Base-by-base conservation (phyloP, 2,113 vertebrate species). In the Anoplopoma fimbria region DNA sequence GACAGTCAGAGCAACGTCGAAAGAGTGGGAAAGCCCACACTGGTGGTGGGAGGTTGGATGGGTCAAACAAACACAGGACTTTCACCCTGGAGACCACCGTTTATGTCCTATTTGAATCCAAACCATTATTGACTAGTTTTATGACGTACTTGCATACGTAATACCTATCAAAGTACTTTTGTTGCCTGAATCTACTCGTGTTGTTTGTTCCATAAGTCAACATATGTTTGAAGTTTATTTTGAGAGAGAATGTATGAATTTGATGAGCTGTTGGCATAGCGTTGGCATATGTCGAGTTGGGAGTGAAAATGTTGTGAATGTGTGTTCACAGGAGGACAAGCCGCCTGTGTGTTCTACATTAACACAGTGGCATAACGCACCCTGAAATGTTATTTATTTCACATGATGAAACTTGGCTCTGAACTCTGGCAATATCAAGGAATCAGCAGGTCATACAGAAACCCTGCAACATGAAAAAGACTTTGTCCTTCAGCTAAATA, bases 401-500 rank as follows among this genome's bases (percentile, higher is more conserved):
- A 42, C 42, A 75, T 73, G 75, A 86, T 76, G 76, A 67, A 84
- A 87, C 60, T 23, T 49, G 36, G 25, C 49, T 36, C 57, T 49
- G 62, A 73, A 79, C 40, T 55, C 40, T 21, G n/a, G 80, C 53
- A 82, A 63, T 74, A 67, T 69, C 25, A 58, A 6, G 29, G 49
- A 64, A 69, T 64, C n/a, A 21, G 36, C n/a, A 58, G 27, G 34
- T 68, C n/a, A 21, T 9, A 10, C 29, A 76, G n/a, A 45, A 78
- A 21, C 64, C 33, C 40, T 62, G 53, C 15, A n/a, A 64, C 19
- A 62, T 40, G 14, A 77, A 76, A 70, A 63, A 15, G 29, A 33
- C 40, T 40, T 29, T 58, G 40, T 49, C 74, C 78, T 60, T 68
- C 31, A 78, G 79, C 42, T 49, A 64, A 75, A 69, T n/a, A 40